These are phyloP conservation scores for Rhorus exstirpatorius DNA, from an alignment of 2,888 invertebrate genomes.

Conservation along the genomic window DNA sequence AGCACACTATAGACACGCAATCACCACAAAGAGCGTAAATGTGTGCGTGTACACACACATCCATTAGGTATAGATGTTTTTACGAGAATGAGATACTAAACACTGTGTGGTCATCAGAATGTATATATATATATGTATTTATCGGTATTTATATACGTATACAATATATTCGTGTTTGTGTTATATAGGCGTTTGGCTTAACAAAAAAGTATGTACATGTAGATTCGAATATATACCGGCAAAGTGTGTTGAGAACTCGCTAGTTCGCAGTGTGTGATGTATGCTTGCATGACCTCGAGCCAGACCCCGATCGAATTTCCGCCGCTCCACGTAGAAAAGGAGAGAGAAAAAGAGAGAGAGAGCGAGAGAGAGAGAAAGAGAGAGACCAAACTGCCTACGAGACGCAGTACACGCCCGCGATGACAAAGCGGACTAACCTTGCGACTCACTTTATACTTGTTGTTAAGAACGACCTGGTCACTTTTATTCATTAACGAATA, in stretches of 20 bases:
- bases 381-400: conserved; percentile 7
- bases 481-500: conserved; percentile 25
- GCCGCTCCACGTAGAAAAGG: conserved; percentile 56
- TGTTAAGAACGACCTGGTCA: conserved; percentile 33
- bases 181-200: conserved; percentile 30
- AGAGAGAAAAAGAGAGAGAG: background rate
- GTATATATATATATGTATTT: background rate
- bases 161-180: conserved; percentile 1
- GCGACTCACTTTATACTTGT: conserved; percentile 36
- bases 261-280: conserved; percentile 43
- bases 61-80: background rate
- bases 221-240: background rate
- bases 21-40: background rate
- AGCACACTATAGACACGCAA: conserved; percentile 15
- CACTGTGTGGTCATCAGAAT: background rate
- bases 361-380: conserved; percentile 13
- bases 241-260: conserved; percentile 38
- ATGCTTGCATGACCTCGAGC: conserved; percentile 70
- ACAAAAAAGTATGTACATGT: conserved; percentile 44
- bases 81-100: background rate
- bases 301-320: conserved; percentile 74
- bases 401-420: conserved; percentile 6
- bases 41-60: background rate
- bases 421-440: conserved; percentile 55
- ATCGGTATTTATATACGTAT: background rate